phyloP scores from a whole-genome alignment of 1,140 invertebrate genomes.

The Sitophilus oryzae region DNA sequence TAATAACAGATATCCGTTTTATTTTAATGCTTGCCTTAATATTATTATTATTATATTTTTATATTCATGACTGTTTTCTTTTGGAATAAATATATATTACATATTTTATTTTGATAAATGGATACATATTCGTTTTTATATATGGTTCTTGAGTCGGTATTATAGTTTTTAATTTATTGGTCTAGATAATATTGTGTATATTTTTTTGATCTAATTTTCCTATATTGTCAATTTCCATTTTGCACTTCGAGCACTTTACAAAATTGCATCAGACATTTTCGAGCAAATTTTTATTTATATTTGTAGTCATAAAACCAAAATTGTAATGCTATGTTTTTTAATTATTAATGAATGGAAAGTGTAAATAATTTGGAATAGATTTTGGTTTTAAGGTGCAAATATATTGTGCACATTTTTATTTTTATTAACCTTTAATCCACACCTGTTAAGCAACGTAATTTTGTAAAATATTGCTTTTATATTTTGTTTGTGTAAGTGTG shows the following conservation, averaged over 20 bases:
- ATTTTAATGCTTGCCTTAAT: conserved; percentile 44
- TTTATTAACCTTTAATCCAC: too few relatives aligned
- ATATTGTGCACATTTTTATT: background rate
- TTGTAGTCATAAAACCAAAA: too few relatives aligned
- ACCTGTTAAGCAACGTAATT: too few relatives aligned
- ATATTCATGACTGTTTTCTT: conserved; percentile 19
- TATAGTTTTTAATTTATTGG: conserved; percentile 32
- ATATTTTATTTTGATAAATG: conserved; percentile 7
- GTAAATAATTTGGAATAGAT: too few relatives aligned
- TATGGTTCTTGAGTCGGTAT: conserved; percentile 18
- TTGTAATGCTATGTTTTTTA: too few relatives aligned
- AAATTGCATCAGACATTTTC: background rate
- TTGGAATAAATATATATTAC: conserved; percentile 15
- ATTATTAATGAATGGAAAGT: too few relatives aligned
- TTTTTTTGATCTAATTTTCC: conserved; percentile 3
- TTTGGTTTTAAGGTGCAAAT: too few relatives aligned
- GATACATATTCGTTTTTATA: conserved; percentile 15
- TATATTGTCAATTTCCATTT: background rate
- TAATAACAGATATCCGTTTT: conserved; percentile 40
- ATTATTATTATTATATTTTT: conserved; percentile 22
- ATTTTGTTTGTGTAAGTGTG: too few relatives aligned
- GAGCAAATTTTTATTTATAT: background rate
- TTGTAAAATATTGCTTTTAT: too few relatives aligned
- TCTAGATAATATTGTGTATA: conserved; percentile 18
- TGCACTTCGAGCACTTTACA: conserved; percentile 1